Conservation (phyloP, 2,113 vertebrate species). For the Archocentrus centrarchus region DNA sequence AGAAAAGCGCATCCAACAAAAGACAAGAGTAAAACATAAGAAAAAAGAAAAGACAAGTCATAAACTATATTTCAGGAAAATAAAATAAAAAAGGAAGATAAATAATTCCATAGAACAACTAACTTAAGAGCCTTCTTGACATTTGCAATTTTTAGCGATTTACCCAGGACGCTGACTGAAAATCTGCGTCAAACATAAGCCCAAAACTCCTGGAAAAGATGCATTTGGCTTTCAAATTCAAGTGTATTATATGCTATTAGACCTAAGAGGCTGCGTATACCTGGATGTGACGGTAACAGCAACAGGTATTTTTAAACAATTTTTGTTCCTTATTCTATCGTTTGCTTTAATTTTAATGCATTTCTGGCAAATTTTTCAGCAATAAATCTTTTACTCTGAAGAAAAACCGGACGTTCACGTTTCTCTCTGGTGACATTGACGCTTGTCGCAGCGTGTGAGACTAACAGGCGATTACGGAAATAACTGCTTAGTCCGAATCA, state of each 20-base stretch:
- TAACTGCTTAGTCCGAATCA: constrained; percentile 50
- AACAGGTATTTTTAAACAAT: background rate
- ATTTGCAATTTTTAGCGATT: too few species aligned
- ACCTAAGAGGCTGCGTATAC: background rate
- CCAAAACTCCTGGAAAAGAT: background rate
- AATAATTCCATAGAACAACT: too few species aligned
- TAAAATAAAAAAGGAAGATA: too few species aligned
- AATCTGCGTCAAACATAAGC: background rate
- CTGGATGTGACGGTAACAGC: background rate
- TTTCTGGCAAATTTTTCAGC: background rate
- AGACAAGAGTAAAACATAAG: too few species aligned
- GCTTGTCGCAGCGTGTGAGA: background rate
- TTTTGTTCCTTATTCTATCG: background rate
- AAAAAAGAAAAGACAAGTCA: too few species aligned
- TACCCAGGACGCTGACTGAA: background rate
- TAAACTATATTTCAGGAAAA: too few species aligned
- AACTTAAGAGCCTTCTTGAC: too few species aligned
- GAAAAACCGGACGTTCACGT: background rate
- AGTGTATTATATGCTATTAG: accelerated
- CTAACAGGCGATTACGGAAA: constrained; percentile 51
- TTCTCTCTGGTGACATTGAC: background rate
- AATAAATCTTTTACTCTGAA: background rate
- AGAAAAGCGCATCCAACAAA: too few species aligned
- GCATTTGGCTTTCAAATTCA: constrained; percentile 25
- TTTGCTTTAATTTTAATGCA: background rate